A percentile compares a stretch with the other conserved stretches of the same genome.
phyloP scores from a whole-genome alignment of 2,888 invertebrate genomes.

The Hermaeophaga mercurialis region DNA sequence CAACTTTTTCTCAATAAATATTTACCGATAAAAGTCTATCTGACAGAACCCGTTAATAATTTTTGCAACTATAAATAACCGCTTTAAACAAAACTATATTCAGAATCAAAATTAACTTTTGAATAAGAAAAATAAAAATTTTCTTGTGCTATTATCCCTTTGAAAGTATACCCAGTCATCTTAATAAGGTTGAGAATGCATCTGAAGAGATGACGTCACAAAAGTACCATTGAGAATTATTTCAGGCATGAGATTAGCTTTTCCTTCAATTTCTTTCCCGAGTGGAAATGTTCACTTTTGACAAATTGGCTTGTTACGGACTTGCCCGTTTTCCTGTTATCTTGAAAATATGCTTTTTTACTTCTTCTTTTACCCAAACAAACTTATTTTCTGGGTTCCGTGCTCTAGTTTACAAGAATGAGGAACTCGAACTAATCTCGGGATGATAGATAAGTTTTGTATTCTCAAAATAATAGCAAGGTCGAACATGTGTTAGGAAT shows the following conservation, averaged over 20 bases:
- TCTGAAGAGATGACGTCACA: conserved; percentile 30
- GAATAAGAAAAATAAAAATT: too few relatives aligned
- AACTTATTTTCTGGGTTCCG: not conserved
- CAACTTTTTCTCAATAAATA: too few relatives aligned
- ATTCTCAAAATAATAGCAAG: not conserved
- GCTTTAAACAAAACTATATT: too few relatives aligned
- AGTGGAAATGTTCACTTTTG: conserved; percentile 34
- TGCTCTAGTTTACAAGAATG: conserved; percentile 2
- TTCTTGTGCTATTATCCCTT: not conserved
- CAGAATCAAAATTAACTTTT: too few relatives aligned
- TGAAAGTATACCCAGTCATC: not conserved
- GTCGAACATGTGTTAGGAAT: not conserved
- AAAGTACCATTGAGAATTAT: conserved; percentile 36
- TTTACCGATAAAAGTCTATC: too few relatives aligned
- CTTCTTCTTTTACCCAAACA: conserved; percentile 1
- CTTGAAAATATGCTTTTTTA: conserved; percentile 10
- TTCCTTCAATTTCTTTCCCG: conserved; percentile 32
- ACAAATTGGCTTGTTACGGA: conserved; percentile 33
- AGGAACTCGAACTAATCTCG: not conserved
- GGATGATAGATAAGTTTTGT: conserved; percentile 2
- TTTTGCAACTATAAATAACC: too few relatives aligned
- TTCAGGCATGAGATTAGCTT: conserved; percentile 34
- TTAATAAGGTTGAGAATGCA: conserved; percentile 32
- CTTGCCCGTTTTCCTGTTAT: conserved; percentile 20
- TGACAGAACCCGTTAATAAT: too few relatives aligned